Evolutionary conservation across 2,113 vertebrate species (phyloP), one percentile per base, ranked within the genome.

Genomic region (Tricholaema leucomelas): DNA sequence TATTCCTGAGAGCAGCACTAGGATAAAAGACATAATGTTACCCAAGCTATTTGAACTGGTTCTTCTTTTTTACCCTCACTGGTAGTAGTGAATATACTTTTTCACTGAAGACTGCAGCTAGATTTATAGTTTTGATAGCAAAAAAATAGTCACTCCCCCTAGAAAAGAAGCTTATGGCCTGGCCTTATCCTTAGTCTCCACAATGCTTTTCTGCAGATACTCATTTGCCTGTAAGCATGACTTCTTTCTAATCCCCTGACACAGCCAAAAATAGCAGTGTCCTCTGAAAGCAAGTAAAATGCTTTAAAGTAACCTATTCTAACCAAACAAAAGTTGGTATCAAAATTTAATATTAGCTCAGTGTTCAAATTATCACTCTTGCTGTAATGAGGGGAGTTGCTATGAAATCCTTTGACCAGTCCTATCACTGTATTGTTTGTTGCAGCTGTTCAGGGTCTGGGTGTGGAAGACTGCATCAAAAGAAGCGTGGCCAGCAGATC

Each of bases 1-100:
- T 46, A 8, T 21, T 27, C 14, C 56, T 35, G 60, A 50, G 65
- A 82, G 19, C 5, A 61, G 46, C n/a, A 5, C 4, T 35, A 24
- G 28, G 30, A 38, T 8, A 77, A 86, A 87, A 61, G 33, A 46
- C 38, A 52, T 12, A 23, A 33, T 10, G 60, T 33, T 56, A 52
- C 5, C 7, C 18, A 12, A 46, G 63, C 27, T 72, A 46, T n/a
- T 15, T 82, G 46, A 88, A 25, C 31, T 35, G 46, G 9, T 60
- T 87, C n/a, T 24, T 88, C 66, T 87, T 94, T 92, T 94, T 92
- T 59, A n/a, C 20, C 14, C 13, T 38, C 64, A 38, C 46, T 5
- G 5, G 64, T 63, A 73, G 52, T 6, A 40, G 19, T 12, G 40
- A 76, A 54, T 44, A 30, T 52, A 31, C 15, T 30, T 30, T 85